Percentiles rank a stretch among this genome's conserved stretches.
These are phyloP conservation scores for Choristoneura rosaceana DNA, from an alignment of 2,888 invertebrate species.

Conservation along the genomic window DNA sequence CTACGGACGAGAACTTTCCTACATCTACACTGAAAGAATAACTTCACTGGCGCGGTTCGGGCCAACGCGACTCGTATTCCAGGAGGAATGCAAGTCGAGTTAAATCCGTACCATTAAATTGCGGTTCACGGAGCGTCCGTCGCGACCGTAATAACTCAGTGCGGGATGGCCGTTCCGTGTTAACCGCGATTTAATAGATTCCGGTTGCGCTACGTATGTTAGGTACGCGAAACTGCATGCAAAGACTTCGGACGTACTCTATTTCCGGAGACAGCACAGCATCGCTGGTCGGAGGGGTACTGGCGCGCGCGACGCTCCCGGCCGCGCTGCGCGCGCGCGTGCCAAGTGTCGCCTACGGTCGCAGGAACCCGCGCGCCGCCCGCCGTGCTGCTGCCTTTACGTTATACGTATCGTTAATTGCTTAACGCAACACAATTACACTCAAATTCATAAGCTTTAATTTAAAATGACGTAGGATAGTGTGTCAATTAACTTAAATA, in stretches of 20 bases:
- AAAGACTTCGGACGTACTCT: conserved; percentile 76
- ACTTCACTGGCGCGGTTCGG: conserved; percentile 53
- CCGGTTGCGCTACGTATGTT: conserved; percentile 24
- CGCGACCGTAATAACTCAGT: conserved; percentile 30
- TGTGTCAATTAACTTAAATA: too few relatives aligned
- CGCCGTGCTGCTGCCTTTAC: conserved; percentile 26
- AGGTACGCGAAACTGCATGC: conserved; percentile 69
- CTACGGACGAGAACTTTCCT: conserved; percentile 67
- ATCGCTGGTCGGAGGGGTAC: conserved; percentile 86
- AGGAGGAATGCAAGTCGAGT: conserved; percentile 71
- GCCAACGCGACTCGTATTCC: conserved; percentile 63
- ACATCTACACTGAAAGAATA: conserved; percentile 73
- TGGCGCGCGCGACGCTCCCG: conserved; percentile 72
- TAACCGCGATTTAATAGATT: conserved; percentile 73
- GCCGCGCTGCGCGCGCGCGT: conserved; percentile 65
- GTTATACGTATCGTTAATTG: background rate
- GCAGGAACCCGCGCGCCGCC: conserved; percentile 38
- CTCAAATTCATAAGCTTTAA: background rate
- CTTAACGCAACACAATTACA: background rate
- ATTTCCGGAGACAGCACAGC: conserved; percentile 86
- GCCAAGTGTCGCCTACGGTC: conserved; percentile 60
- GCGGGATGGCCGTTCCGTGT: conserved; percentile 51
- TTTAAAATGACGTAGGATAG: background rate
- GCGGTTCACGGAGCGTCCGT: conserved; percentile 50
- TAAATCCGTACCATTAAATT: conserved; percentile 65